Evolutionary conservation across 2,888 invertebrate genomes (phyloP).

Genomic region (Drosophila austrosaltans): DNA sequence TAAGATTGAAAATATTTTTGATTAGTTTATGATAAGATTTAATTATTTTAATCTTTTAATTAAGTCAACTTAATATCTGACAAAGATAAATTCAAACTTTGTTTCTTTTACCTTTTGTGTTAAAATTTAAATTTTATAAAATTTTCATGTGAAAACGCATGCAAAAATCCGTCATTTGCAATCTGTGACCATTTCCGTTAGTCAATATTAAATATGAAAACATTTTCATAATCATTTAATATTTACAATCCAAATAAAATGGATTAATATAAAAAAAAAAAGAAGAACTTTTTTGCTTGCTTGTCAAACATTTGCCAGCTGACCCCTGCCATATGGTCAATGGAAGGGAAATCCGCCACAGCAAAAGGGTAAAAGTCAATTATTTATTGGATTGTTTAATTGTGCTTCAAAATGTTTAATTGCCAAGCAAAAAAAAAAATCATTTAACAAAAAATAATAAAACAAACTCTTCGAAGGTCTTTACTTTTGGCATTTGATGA

Average conservation of each 20-base stretch:
- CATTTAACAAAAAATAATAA: slow-evolving; percentile 21
- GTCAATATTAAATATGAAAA: slow-evolving; percentile 1
- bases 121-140: not conserved
- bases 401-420: slow-evolving; percentile 5
- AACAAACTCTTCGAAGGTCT: not conserved
- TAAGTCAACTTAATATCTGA: too few species aligned
- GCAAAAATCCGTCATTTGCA: slow-evolving; percentile 1
- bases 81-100: not conserved
- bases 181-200: slow-evolving; percentile 16
- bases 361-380: slow-evolving; percentile 12
- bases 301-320: slow-evolving; percentile 14
- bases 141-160: not conserved
- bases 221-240: slow-evolving; percentile 8
- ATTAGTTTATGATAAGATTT: not conserved
- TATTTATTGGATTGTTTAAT: slow-evolving; percentile 13
- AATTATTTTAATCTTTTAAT: too few species aligned
- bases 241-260: slow-evolving; percentile 3
- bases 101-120: not conserved
- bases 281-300: not conserved
- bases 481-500: slow-evolving; percentile 13
- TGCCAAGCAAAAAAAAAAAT: slow-evolving; percentile 13
- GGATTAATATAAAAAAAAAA: not conserved
- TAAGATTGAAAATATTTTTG: not conserved
- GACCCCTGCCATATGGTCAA: not conserved
- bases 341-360: slow-evolving; percentile 2